Percentiles rank a stretch among this genome's conserved stretches.
phyloP scores from a whole-genome alignment of 2,888 invertebrate species.

The Deilephila porcellus region DNA sequence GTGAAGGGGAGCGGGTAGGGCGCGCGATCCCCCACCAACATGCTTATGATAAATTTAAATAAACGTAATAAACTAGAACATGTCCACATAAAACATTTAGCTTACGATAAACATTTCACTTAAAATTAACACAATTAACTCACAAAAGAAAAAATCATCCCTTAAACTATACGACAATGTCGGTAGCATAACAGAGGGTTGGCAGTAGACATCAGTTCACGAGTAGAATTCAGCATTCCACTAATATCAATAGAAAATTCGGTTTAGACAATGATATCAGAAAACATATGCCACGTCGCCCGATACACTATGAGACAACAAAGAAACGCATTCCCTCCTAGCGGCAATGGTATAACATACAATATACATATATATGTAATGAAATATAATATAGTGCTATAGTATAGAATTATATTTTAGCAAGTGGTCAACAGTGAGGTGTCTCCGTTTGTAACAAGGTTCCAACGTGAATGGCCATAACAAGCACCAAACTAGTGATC shows the following conservation, averaged over 20 bases:
- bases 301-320: conserved; percentile 52
- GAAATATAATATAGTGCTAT: conserved; percentile 23
- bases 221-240: conserved; percentile 60
- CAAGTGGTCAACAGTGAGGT: conserved; percentile 68
- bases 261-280: conserved; percentile 57
- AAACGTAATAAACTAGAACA: conserved; percentile 80
- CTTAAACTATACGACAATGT: conserved; percentile 64
- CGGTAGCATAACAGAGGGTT: conserved; percentile 72
- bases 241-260: conserved; percentile 76
- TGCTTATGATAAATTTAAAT: conserved; percentile 75
- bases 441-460: conserved; percentile 69
- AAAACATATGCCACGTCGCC: conserved; percentile 45
- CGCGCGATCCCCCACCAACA: conserved; percentile 70
- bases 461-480: conserved; percentile 76
- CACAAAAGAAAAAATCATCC: conserved; percentile 65
- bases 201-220: conserved; percentile 80
- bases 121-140: conserved; percentile 79
- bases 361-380: conserved; percentile 29
- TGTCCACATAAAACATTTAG: conserved; percentile 74
- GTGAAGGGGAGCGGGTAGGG: conserved; percentile 32
- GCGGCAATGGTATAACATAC: conserved; percentile 51
- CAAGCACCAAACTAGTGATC: conserved; percentile 76
- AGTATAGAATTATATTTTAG: conserved; percentile 42
- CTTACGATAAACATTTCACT: conserved; percentile 76
- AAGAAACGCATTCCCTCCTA: conserved; percentile 56